phyloP scores from a whole-genome alignment of 2,888 invertebrate species.

The Cryptocheilus praepositus region DNA sequence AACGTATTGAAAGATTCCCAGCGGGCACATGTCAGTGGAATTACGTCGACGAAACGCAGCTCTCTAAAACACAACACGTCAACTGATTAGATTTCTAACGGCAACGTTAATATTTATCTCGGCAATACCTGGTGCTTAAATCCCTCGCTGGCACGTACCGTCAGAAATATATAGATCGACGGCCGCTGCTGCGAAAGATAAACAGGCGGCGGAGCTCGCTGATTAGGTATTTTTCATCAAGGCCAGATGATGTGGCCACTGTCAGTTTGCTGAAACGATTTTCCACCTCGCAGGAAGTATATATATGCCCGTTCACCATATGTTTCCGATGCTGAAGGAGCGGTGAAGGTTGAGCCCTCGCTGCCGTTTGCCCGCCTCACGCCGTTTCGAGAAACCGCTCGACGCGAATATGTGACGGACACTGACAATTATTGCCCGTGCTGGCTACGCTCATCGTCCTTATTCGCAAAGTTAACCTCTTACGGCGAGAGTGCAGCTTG shows the following conservation, averaged over 20 bases:
- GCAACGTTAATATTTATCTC: too few relatives aligned
- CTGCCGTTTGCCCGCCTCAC: too few relatives aligned
- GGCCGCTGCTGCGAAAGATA: conserved; percentile 37
- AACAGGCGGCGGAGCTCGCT: conserved; percentile 40
- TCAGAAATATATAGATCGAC: conserved; percentile 22
- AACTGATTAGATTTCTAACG: too few relatives aligned
- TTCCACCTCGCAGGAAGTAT: conserved; percentile 25
- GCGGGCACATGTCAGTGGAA: too few relatives aligned
- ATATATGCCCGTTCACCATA: conserved; percentile 35
- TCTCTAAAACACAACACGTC: too few relatives aligned
- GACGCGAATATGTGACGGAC: background rate
- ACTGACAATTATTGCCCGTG: too few relatives aligned
- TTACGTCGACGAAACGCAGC: too few relatives aligned
- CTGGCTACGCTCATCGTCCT: conserved; percentile 5
- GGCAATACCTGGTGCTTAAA: conserved; percentile 22
- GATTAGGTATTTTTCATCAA: conserved; percentile 59
- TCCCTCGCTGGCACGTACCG: conserved; percentile 22
- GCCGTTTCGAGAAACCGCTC: background rate
- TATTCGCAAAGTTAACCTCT: conserved; percentile 30
- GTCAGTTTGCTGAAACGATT: conserved; percentile 49
- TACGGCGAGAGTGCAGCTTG: conserved; percentile 15
- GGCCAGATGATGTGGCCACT: conserved; percentile 63
- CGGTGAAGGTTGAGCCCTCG: too few relatives aligned
- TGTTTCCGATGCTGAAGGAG: too few relatives aligned
- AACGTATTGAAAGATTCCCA: too few relatives aligned